These are phyloP conservation scores for Irena cyanogastra DNA, from an alignment of 2,113 vertebrate species.

Conservation along the genomic window DNA sequence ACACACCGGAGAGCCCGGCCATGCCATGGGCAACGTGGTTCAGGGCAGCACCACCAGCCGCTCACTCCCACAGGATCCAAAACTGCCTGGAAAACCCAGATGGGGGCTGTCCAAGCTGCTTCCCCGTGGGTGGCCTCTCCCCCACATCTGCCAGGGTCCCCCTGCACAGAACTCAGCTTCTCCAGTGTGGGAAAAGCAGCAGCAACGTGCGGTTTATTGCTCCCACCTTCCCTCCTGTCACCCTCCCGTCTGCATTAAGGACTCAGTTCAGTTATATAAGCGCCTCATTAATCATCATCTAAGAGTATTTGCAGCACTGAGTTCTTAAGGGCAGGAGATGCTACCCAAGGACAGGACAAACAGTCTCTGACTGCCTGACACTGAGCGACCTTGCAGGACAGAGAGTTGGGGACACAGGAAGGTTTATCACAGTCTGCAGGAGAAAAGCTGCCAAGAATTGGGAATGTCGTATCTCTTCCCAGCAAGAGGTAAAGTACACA, in stretches of 20 bases:
- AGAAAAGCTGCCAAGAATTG: not conserved
- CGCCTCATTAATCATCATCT: not conserved
- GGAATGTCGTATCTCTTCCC: not conserved
- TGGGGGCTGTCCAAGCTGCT: not conserved
- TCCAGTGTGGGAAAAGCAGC: not conserved
- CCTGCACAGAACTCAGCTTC: rapidly evolving
- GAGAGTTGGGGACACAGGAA: not conserved
- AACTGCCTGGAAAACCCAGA: not conserved
- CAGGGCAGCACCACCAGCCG: not conserved
- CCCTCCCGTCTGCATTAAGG: not conserved
- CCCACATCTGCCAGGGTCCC: not conserved
- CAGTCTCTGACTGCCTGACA: not conserved
- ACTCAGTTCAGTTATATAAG: not conserved
- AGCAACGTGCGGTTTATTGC: not conserved
- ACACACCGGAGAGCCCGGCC: rapidly evolving
- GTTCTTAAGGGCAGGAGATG: not conserved
- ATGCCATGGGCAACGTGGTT: rapidly evolving
- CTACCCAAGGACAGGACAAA: not conserved
- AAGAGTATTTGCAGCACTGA: not conserved
- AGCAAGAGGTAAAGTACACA: not conserved
- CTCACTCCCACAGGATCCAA: not conserved
- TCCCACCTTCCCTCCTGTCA: constrained; percentile 25
- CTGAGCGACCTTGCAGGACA: not conserved
- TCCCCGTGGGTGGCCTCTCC: not conserved
- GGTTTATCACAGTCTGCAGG: not conserved